Percentiles rank a stretch among this genome's conserved stretches.
Conservation (phyloP, 2,113 vertebrate species). For the Semnornis frantzii region DNA sequence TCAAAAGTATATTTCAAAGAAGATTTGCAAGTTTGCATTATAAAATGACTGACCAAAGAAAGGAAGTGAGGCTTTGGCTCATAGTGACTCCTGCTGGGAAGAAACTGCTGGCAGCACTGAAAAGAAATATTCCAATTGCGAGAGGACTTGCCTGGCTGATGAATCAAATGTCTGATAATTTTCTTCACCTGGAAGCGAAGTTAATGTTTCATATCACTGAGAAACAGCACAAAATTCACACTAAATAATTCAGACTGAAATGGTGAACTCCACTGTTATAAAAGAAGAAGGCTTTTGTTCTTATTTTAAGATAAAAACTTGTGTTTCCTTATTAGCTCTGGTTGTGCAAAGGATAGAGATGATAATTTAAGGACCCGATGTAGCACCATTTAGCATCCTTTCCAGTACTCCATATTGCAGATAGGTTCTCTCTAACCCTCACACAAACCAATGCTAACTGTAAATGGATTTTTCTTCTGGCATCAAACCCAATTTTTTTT, state of each 20-base stretch:
- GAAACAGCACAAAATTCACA: background rate
- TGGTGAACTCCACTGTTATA: background rate
- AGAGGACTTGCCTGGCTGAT: background rate
- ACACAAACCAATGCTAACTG: background rate
- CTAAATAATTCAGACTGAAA: background rate
- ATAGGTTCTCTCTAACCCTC: background rate
- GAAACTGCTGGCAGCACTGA: background rate
- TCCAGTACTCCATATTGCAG: background rate
- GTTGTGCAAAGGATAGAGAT: background rate
- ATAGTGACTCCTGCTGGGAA: background rate
- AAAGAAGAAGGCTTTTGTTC: rapidly evolving
- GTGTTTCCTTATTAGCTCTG: background rate
- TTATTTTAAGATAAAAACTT: background rate
- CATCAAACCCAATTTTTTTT: background rate
- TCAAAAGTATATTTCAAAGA: conserved; percentile 1
- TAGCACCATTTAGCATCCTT: background rate
- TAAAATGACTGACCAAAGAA: background rate
- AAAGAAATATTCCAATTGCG: background rate
- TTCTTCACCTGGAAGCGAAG: background rate
- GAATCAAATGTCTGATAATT: background rate
- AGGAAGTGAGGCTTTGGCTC: background rate
- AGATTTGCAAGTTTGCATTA: background rate
- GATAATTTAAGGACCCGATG: background rate
- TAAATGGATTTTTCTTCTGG: background rate
- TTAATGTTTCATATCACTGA: background rate